A percentile compares a stretch with the other conserved stretches of the same genome.
Conservation (phyloP, 2,797 vertebrate species). For the Eptatretus atami region DNA sequence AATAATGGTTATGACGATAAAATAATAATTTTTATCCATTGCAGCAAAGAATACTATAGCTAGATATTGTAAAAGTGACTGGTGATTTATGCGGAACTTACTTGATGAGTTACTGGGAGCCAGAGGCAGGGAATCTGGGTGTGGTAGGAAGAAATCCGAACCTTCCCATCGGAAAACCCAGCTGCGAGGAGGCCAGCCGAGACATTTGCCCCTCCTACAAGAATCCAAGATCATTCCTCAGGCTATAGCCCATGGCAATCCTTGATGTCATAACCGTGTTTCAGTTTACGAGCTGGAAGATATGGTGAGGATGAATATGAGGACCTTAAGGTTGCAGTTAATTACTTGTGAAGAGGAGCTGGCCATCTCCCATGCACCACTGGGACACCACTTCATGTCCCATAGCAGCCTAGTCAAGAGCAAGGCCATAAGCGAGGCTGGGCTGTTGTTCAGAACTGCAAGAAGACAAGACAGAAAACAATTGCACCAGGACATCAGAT, state of each 20-base stretch:
- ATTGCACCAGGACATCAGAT: no score
- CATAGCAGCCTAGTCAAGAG: slow-evolving; percentile 5
- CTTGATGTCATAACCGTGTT: no score
- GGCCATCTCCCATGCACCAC: background rate
- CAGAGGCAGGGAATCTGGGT: slow-evolving; percentile 25
- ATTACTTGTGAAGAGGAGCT: background rate
- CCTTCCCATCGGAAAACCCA: slow-evolving; percentile 30
- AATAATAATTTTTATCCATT: no score
- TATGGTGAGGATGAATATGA: no score
- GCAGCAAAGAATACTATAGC: no score
- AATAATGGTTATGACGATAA: no score
- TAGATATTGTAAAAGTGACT: no score
- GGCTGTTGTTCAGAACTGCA: background rate
- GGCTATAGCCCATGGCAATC: no score
- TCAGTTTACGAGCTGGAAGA: no score
- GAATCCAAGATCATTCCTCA: no score
- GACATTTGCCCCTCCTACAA: slow-evolving; percentile 31
- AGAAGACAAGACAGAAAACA: background rate
- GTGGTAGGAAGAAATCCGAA: slow-evolving; percentile 46
- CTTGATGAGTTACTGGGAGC: background rate
- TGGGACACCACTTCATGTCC: slow-evolving; percentile 2
- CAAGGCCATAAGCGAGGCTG: background rate
- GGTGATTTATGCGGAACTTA: no score
- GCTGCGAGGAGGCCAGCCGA: slow-evolving; percentile 44
- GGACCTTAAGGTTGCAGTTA: background rate